Evolutionary conservation across 2,113 vertebrate species (phyloP), one percentile per base, ranked within the genome.

Genomic region (Romanogobio albipinnatus): DNA sequence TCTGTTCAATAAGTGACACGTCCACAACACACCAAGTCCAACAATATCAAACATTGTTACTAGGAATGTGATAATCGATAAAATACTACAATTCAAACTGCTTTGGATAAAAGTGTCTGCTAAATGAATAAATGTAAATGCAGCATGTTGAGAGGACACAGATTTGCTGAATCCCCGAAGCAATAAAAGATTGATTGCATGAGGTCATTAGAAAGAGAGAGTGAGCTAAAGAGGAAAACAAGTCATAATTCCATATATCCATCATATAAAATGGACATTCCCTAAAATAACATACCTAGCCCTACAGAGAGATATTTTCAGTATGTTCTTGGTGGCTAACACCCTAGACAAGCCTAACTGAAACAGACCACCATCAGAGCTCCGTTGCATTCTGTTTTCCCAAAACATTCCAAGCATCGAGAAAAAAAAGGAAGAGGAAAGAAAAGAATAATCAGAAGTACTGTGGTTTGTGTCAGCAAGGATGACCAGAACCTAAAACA

Each of bases 401-500:
- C 84, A 87, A 51, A 91, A 86, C 90, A 81, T 92, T 93, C 92
- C 89, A 89, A 83, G 89, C 39, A 88, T 85, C 88, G 89, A 6
- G 36, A 39, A 85, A 82, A 58, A 56, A 76, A 84, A 22, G 74
- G 26, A 76, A 76, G 47, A 56, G 51, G 49, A 76, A 76, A 64
- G 47, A 84, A 82, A 88, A 88, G 82, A 85, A 92, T 89, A 89
- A 92, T 92, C 89, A 86, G 82, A 91, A 87, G 91, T 88, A 64
- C 92, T 93, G 93, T 71, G 92, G 92, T 94, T 86, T 43, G 86
- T 47, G 80, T 87, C 79, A 83, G 88, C 84, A 83, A 91, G 91
- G 91, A 91, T 84, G 91, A 93, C 89, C 92, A 88, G 45, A 84
- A 87, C 87, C 91, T 88, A 89, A 91, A 94, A 91, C 92, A 89